Percentiles rank a stretch among this genome's conserved stretches.
Evolutionary conservation across 2,113 vertebrate species (phyloP).

Genomic region (Capreolus pygargus): DNA sequence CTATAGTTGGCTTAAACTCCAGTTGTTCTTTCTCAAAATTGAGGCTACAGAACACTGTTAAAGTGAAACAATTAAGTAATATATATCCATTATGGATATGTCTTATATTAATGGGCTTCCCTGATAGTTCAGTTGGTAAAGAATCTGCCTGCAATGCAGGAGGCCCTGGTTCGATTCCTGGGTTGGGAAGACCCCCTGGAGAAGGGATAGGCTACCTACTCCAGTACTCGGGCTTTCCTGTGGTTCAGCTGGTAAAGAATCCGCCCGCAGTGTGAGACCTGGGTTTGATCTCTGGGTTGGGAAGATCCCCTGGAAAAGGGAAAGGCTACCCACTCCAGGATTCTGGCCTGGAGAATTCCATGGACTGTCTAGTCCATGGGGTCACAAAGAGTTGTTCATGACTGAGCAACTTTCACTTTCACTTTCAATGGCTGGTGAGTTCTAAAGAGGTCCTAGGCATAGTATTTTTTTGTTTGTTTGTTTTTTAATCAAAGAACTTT

Average conservation of each 20-base stretch:
- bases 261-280: accelerated
- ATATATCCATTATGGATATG: not conserved
- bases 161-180: not conserved
- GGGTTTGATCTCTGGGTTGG: not conserved
- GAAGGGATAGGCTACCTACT: not conserved
- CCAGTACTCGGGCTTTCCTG: not conserved
- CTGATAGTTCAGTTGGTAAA: not conserved
- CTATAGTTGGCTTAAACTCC: not conserved
- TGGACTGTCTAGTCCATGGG: not conserved
- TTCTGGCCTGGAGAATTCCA: not conserved
- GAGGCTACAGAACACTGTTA: not conserved
- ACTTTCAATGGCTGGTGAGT: not conserved
- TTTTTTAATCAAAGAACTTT: not conserved
- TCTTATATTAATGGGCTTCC: not conserved
- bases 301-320: not conserved
- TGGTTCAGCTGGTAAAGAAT: not conserved
- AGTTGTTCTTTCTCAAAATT: not conserved
- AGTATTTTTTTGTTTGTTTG: not conserved
- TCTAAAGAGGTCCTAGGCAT: not conserved
- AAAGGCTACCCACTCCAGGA: not conserved
- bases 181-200: not conserved
- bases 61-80: not conserved
- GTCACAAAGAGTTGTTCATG: not conserved
- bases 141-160: not conserved
- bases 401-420: not conserved